Evolutionary conservation across 2,888 invertebrate genomes (phyloP).

Genomic region (Aromia moschata): DNA sequence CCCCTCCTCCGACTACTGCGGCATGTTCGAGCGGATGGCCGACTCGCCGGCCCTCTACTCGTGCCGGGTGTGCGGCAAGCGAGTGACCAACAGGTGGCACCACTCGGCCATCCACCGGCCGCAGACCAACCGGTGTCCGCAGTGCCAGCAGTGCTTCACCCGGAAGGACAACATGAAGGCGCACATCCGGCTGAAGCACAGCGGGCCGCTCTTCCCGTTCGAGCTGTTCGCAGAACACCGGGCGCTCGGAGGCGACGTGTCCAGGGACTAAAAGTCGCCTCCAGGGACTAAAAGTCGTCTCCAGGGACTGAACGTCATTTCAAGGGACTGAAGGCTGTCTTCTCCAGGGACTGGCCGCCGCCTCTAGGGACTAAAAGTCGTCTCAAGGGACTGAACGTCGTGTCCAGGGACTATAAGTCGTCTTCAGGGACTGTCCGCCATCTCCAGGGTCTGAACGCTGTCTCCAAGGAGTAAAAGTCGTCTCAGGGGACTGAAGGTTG

Average conservation of each 20-base stretch:
- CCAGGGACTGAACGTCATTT: too few species aligned
- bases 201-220: slow-evolving; percentile 24
- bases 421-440: too few species aligned
- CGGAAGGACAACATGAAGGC: slow-evolving; percentile 75
- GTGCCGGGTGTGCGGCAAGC: slow-evolving; percentile 73
- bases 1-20: slow-evolving; percentile 52
- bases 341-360: too few species aligned
- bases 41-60: slow-evolving; percentile 63
- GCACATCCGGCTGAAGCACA: slow-evolving; percentile 73
- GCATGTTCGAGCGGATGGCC: slow-evolving; percentile 54
- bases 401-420: too few species aligned
- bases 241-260: not conserved
- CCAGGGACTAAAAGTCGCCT: not conserved
- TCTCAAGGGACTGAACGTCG: too few species aligned
- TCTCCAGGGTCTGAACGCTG: too few species aligned
- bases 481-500: too few species aligned
- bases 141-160: slow-evolving; percentile 64
- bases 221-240: slow-evolving; percentile 11
- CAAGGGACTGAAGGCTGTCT: too few species aligned
- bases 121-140: slow-evolving; percentile 70
- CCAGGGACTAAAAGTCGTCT: too few species aligned
- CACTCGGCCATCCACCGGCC: slow-evolving; percentile 74
- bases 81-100: slow-evolving; percentile 74
- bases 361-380: too few species aligned
- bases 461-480: too few species aligned